Evolutionary conservation across 2,888 invertebrate species (phyloP).

Genomic region (Myopa tessellatipennis): DNA sequence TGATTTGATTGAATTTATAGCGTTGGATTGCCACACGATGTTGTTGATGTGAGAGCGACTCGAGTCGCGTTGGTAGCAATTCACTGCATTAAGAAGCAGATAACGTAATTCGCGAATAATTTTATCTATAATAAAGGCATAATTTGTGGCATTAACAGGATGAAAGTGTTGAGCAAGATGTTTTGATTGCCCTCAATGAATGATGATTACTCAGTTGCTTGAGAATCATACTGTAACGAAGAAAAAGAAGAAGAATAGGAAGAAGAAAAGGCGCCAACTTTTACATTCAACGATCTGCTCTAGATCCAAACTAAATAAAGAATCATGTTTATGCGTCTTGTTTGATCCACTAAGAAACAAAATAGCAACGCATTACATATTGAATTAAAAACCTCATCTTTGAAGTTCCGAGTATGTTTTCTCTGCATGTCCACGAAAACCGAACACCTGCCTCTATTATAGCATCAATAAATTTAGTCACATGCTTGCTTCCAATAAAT

Average conservation of each 20-base stretch:
- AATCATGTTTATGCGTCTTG: too few relatives aligned
- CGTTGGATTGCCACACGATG: not conserved
- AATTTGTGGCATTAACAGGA: constrained; percentile 34
- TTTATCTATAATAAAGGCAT: constrained; percentile 26
- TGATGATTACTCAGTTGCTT: too few relatives aligned
- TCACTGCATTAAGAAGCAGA: constrained; percentile 11
- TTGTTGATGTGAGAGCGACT: not conserved
- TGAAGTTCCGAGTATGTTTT: too few relatives aligned
- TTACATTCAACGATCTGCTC: not conserved
- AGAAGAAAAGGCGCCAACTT: not conserved
- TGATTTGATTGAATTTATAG: constrained; percentile 26
- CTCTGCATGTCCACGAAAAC: too few relatives aligned
- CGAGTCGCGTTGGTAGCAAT: constrained; percentile 15
- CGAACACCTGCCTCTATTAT: too few relatives aligned
- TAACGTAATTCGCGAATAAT: constrained; percentile 28
- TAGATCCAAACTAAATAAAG: too few relatives aligned
- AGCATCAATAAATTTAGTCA: too few relatives aligned
- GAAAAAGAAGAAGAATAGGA: not conserved
- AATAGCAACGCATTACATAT: too few relatives aligned
- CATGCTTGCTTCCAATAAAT: too few relatives aligned
- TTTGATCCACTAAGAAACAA: too few relatives aligned
- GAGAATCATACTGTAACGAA: too few relatives aligned
- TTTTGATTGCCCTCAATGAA: not conserved
- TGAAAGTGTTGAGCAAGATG: constrained; percentile 15
- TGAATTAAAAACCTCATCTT: too few relatives aligned